Conservation (phyloP, 2,797 vertebrate genomes). For the Lepilemur ruficaudatus region DNA sequence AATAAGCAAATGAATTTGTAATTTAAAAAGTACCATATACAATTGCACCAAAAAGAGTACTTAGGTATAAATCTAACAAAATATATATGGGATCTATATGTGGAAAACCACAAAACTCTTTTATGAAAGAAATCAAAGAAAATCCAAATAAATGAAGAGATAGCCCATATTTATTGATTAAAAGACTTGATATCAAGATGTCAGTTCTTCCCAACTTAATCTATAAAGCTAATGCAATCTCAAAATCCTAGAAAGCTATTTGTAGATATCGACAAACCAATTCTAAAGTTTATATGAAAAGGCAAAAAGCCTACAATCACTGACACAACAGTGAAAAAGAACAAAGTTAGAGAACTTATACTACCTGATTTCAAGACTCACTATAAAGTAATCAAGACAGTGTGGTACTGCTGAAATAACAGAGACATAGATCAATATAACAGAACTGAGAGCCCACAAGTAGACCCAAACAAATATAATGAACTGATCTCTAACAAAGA, state of each 20-base stretch:
- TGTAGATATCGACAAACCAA: neutral
- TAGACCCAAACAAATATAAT: neutral
- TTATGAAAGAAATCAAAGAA: conserved; percentile 7
- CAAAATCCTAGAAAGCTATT: neutral
- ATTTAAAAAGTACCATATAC: neutral
- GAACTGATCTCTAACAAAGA: neutral
- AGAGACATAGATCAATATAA: neutral
- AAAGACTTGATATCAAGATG: neutral
- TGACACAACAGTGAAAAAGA: conserved; percentile 11
- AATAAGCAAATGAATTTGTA: conserved; percentile 3
- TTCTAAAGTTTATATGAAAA: conserved; percentile 7
- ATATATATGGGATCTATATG: neutral
- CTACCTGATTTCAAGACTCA: neutral
- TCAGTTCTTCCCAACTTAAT: neutral
- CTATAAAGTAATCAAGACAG: neutral
- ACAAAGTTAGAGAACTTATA: neutral
- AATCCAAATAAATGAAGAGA: neutral
- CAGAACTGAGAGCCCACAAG: neutral
- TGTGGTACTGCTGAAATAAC: neutral
- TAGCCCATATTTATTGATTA: neutral
- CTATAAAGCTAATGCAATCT: neutral
- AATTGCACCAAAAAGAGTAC: neutral
- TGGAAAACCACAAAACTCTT: neutral
- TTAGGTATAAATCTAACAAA: neutral
- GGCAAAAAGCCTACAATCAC: neutral